Conservation (phyloP, 2,797 vertebrate species). For the Sparus aurata region DNA sequence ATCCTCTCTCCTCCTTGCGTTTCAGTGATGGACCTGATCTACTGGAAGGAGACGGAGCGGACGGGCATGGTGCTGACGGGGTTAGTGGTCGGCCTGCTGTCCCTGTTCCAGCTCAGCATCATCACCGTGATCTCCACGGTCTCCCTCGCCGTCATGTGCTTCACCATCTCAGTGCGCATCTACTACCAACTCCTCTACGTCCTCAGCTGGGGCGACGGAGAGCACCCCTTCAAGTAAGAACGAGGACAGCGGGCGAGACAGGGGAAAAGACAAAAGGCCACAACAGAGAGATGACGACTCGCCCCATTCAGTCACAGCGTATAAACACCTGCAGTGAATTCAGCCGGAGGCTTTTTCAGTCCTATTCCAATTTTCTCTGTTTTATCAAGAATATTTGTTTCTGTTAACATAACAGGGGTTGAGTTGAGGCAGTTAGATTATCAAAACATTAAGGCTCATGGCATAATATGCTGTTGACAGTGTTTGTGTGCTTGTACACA, state of each 20-base stretch:
- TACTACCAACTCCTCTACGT: conserved; percentile 87
- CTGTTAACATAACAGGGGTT: not conserved
- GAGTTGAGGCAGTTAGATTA: not conserved
- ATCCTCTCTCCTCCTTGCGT: not conserved
- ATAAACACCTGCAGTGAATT: conserved; percentile 11
- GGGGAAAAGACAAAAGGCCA: not conserved
- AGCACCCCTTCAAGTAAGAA: conserved; percentile 91
- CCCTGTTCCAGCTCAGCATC: conserved; percentile 93
- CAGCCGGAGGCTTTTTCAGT: not conserved
- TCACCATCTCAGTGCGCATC: conserved; percentile 90
- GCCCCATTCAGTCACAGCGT: conserved; percentile 18
- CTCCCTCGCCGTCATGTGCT: conserved; percentile 87
- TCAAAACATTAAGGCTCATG: not conserved
- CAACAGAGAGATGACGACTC: not conserved
- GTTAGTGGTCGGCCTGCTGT: conserved; percentile 89
- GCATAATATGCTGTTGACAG: not conserved
- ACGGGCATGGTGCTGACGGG: conserved; percentile 90
- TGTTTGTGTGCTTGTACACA: not conserved
- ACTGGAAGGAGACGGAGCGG: conserved; percentile 90
- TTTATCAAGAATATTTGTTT: not conserved
- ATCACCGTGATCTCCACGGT: conserved; percentile 89
- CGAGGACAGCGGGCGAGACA: not conserved
- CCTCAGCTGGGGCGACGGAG: conserved; percentile 87
- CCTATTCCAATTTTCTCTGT: not conserved
- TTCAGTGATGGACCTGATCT: conserved; percentile 90